A percentile compares a stretch with the other conserved stretches of the same genome.
These are phyloP conservation scores for Ptyas mucosa DNA, from an alignment of 2,113 vertebrate genomes.

Conservation along the genomic window DNA sequence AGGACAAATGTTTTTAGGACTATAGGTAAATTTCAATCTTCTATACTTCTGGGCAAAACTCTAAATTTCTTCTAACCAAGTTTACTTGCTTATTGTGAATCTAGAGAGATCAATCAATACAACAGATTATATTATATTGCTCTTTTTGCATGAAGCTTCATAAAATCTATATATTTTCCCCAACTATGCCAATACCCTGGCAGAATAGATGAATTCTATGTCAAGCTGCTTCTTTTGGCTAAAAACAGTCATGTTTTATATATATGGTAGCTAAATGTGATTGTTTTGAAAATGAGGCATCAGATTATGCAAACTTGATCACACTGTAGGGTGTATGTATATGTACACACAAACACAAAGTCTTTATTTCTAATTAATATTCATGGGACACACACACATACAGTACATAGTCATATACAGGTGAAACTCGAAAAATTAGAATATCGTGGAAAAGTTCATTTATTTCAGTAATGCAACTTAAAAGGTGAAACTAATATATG, in stretches of 20 bases:
- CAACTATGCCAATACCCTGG: neutral
- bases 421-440: no score
- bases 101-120: neutral
- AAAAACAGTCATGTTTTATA: neutral
- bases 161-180: neutral
- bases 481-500: no score
- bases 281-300: neutral
- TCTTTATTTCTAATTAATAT: neutral
- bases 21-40: neutral
- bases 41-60: neutral
- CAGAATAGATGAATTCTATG: neutral
- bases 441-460: no score
- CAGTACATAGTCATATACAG: no score
- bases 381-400: neutral
- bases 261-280: neutral
- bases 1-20: neutral
- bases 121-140: neutral
- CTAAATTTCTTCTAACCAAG: neutral
- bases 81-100: neutral
- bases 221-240: neutral
- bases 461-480: no score
- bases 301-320: neutral
- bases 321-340: neutral
- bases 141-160: neutral
- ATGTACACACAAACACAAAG: neutral